Evolutionary conservation across 2,888 invertebrate species (phyloP).

Genomic region (Chironomus riparius): DNA sequence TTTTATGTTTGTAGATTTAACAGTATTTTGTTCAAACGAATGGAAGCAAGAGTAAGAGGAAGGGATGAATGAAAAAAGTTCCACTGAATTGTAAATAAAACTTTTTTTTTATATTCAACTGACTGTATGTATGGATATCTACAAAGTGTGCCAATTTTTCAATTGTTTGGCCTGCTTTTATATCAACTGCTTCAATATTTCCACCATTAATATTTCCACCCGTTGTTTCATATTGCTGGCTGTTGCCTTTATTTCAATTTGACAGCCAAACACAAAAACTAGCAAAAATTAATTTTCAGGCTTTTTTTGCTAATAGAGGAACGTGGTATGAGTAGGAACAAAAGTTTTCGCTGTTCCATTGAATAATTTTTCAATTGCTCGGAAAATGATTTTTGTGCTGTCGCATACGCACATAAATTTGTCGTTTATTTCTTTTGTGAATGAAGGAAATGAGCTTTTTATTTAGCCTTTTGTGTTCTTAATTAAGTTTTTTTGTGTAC

Average conservation of each 20-base stretch:
- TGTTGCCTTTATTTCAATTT: not conserved
- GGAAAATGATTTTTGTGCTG: constrained; percentile 7
- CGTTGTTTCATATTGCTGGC: no score
- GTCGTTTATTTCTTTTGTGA: no score
- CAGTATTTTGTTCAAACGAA: not conserved
- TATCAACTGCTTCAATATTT: not conserved
- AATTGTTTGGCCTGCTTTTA: not conserved
- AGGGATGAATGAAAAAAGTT: not conserved
- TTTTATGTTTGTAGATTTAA: not conserved
- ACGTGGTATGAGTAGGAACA: not conserved
- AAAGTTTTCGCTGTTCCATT: constrained; percentile 5
- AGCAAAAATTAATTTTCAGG: not conserved
- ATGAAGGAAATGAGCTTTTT: no score
- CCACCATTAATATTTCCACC: not conserved
- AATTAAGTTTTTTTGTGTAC: no score
- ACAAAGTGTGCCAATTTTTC: not conserved
- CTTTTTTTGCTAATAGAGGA: not conserved
- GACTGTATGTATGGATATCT: not conserved
- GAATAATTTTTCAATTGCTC: constrained; percentile 26
- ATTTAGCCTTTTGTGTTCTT: no score
- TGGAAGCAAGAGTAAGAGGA: no score
- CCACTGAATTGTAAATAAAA: not conserved
- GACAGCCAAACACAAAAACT: not conserved
- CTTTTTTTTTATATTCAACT: not conserved
- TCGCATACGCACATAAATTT: not conserved